Base-by-base conservation (phyloP, 2,113 vertebrate species). In the Pampusana beccarii region DNA sequence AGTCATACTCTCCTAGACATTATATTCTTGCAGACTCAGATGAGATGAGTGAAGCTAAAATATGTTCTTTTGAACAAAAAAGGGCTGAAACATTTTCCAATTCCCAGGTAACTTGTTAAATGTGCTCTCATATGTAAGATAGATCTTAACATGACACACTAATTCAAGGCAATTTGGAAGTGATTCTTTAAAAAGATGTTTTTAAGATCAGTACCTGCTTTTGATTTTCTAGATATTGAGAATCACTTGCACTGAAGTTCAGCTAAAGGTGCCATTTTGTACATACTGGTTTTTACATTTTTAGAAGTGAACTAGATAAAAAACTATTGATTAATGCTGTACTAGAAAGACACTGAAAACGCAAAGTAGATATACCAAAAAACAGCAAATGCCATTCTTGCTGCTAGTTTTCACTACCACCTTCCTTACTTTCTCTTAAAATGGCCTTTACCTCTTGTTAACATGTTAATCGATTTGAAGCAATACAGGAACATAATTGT, bases 1-100 rank as follows among this genome's bases (percentile, higher is more conserved):
- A 74, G 12, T 98, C 97, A 0, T 99, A 99, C 78, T 96, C 95
- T 9, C 99, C 99, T 33, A 98, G 98, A 48, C 98, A 99, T 92
- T 99, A 99, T 34, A 79, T 99, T 33, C 91, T 99, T 21, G 99
- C 99, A 40, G 98, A 99, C 92, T 98, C 98, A 0, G 99, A 99
- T 97, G 79, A 88, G 53, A 99, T 99, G 98, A 99, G 99, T 86
- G 98, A 99, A 95, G 98, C 98, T 61, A 99, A 99, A 92, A 99
- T 99, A 89, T 48, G 71, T 78, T 91, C 92, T 38, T 98, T 99
- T 93, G 99, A 99, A 97, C 93, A 42, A 56, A 96, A 97, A 11
- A 98, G 85, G 87, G 90, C 93, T 36, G 91, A 97, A 84, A 90
- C 53, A 8, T 90, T 93, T 81, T 57, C 97, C 25, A 3, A 65